Conservation (phyloP, 2,888 invertebrate species). For the Dysmachus trigonus region DNA sequence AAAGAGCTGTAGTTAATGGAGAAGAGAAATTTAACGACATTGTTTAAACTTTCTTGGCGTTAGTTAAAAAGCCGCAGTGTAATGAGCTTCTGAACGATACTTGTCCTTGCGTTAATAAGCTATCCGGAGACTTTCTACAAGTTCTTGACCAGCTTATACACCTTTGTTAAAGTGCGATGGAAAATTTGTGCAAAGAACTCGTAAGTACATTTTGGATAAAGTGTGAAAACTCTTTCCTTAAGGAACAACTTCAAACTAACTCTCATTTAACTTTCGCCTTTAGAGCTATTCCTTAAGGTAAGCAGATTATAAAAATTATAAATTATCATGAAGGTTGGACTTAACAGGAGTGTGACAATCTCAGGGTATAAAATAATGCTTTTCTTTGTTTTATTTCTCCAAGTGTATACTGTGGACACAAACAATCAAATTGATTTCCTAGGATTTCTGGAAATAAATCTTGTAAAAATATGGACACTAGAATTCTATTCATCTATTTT, state of each 20-base stretch:
- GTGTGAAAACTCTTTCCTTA: neutral
- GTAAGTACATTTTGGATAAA: neutral
- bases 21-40: neutral
- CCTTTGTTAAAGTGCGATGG: neutral
- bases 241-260: neutral
- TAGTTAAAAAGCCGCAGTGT: neutral
- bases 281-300: neutral
- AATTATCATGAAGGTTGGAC: neutral
- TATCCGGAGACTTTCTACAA: neutral
- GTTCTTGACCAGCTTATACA: neutral
- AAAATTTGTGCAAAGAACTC: neutral
- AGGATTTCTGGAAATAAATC: too few relatives aligned
- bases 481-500: too few relatives aligned
- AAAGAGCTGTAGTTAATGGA: neutral
- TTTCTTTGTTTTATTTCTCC: neutral
- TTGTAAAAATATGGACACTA: too few relatives aligned
- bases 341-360: neutral
- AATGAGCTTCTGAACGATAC: neutral
- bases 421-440: too few relatives aligned
- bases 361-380: neutral
- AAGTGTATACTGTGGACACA: too few relatives aligned
- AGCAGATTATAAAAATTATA: neutral
- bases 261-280: neutral
- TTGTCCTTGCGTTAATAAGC: neutral
- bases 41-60: neutral